Conservation (phyloP, 2,888 invertebrate genomes). For the Ennomos fuscantarius region DNA sequence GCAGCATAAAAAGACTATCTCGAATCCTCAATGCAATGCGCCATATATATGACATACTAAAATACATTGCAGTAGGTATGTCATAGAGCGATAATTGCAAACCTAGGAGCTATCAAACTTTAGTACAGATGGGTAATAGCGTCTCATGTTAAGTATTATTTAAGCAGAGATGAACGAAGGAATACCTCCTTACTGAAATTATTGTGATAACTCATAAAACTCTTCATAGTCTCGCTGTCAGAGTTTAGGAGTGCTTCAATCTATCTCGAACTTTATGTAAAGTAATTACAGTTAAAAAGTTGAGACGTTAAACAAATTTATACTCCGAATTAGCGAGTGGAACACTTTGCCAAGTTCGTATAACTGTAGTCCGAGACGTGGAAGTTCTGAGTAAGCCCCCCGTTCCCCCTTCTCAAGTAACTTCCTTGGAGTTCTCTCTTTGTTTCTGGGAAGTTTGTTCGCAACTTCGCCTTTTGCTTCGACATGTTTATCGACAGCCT, state of each 20-base stretch:
- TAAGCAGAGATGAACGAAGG: too few species aligned
- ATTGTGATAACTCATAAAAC: constrained; percentile 64
- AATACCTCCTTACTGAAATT: constrained; percentile 38
- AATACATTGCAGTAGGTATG: too few species aligned
- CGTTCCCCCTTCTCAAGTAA: constrained; percentile 60
- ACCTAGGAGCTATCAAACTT: too few species aligned
- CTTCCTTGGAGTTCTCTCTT: constrained; percentile 74
- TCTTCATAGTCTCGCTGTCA: constrained; percentile 55
- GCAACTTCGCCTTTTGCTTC: constrained; percentile 64
- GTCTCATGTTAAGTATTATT: too few species aligned
- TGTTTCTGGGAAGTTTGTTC: constrained; percentile 70
- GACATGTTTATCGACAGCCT: constrained; percentile 69
- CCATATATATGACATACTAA: too few species aligned
- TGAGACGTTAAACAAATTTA: constrained; percentile 84
- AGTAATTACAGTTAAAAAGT: constrained; percentile 84
- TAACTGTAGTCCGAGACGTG: constrained; percentile 72
- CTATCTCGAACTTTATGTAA: constrained; percentile 77
- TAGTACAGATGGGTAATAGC: too few species aligned
- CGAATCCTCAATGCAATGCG: too few species aligned
- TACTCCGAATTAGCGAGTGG: constrained; percentile 81
- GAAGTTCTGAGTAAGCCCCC: constrained; percentile 75
- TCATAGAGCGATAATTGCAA: too few species aligned
- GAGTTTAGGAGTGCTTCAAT: constrained; percentile 71
- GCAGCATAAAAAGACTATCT: too few species aligned
- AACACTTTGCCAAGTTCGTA: constrained; percentile 70